Base-by-base conservation (phyloP, 2,797 vertebrate genomes). In the Alosa sapidissima region DNA sequence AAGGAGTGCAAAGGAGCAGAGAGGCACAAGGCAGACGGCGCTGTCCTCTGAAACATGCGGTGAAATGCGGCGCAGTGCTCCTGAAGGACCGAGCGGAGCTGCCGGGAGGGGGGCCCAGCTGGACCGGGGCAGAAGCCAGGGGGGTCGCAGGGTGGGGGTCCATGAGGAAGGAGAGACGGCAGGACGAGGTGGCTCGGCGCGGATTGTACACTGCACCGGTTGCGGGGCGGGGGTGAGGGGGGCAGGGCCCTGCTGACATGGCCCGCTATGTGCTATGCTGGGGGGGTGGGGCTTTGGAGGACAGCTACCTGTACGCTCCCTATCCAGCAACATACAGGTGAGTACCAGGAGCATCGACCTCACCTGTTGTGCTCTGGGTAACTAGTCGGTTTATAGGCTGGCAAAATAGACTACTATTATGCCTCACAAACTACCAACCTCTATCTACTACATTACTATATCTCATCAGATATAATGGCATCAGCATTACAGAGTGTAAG, bases 191-290 rank as follows among this genome's bases (percentile, higher is more conserved):
- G 60, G 86, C 86, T 84, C 84, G 84, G 87, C 36, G 0, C 87
- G 87, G 82, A 85, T 83, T 75, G 75, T 45, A 60, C 13, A 81
- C 75, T 36, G 41, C 86, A 82, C 83, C 88, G 88, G 21, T 87
- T 89, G 21, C 84, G 41, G 88, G 81, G 83, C 62, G 81, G 62
- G 81, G 21, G 86, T 85, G 86, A 88, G 28, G 87, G 88, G 88
- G 91, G 91, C 3, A 52, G 85, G 84, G 86, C 85, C 85, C 36
- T 81, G 84, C n/a, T 24, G 47, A 55, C 87, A 95, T 95, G 95
- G 92, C 93, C 10, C 88, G 68, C 47, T 94, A 94, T 91, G 87
- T 95, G 90, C 89, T 96, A 65, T 96, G 95, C 91, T 96, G 95
- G 93, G 92, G 93, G 86, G 94, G 94, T 41, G 93, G 93, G 58